These are phyloP conservation scores for Willisornis vidua DNA, from an alignment of 2,113 vertebrate genomes.

Conservation along the genomic window DNA sequence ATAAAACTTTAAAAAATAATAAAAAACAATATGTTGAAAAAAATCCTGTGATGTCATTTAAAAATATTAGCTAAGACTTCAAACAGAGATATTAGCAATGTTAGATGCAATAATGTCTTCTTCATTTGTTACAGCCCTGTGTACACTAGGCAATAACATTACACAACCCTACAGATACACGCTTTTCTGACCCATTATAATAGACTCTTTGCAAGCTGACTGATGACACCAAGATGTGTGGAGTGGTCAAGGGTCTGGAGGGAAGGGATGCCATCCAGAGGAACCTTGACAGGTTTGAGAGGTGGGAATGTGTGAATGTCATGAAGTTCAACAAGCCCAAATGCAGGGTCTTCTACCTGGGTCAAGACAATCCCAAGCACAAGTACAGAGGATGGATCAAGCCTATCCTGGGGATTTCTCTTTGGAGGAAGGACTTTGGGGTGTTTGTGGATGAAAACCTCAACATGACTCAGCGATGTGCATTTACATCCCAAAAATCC, in stretches of 20 bases:
- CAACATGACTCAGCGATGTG: too few relatives aligned
- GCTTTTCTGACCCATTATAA: not conserved
- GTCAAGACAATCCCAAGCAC: not conserved
- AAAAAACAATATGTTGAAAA: not conserved
- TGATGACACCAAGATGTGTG: not conserved
- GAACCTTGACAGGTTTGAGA: not conserved
- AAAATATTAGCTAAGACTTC: not conserved
- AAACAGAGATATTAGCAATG: not conserved
- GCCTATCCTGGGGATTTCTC: not conserved
- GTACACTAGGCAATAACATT: not conserved
- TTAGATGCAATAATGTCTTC: not conserved
- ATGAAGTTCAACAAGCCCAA: not conserved
- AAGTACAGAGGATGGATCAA: accelerated
- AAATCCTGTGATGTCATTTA: not conserved
- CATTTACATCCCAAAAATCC: not conserved
- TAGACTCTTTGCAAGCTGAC: not conserved
- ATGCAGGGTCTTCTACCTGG: not conserved
- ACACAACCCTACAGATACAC: not conserved
- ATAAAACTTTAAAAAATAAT: not conserved
- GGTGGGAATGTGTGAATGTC: accelerated
- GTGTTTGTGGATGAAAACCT: not conserved
- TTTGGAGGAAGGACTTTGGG: not conserved
- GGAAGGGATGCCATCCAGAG: not conserved
- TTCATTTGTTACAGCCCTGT: not conserved
- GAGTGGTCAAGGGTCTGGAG: not conserved